phyloP scores from a whole-genome alignment of 2,797 vertebrate species.

The Chiloscyllium punctatum region DNA sequence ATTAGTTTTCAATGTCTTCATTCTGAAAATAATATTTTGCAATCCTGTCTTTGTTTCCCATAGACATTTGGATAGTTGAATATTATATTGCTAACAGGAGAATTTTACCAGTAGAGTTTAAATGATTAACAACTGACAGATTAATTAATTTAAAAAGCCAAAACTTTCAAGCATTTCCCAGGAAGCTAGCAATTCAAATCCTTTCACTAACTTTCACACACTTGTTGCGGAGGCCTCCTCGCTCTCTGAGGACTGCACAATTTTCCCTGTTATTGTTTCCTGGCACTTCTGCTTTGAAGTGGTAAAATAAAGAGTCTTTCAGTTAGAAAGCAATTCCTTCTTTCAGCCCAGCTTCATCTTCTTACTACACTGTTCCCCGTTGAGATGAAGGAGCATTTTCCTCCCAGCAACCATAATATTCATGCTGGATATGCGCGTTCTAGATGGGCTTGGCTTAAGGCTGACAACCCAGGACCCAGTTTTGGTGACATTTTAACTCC shows the following conservation, averaged over 20 bases:
- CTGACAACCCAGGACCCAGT: slow-evolving; percentile 47
- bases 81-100: not conserved
- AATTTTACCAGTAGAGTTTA: not conserved
- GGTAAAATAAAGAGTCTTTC: slow-evolving; percentile 47
- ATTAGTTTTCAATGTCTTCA: too few relatives aligned
- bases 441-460: slow-evolving; percentile 45
- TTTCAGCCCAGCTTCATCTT: slow-evolving; percentile 46
- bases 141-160: slow-evolving; percentile 38
- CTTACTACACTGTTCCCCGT: slow-evolving; percentile 42
- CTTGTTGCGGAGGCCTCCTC: slow-evolving; percentile 42
- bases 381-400: slow-evolving; percentile 50
- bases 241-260: slow-evolving; percentile 37
- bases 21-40: not conserved
- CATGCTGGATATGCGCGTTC: slow-evolving; percentile 49
- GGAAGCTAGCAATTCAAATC: slow-evolving; percentile 45
- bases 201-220: slow-evolving; percentile 41
- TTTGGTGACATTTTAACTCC: slow-evolving; percentile 46
- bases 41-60: not conserved
- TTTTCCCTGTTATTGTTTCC: slow-evolving; percentile 44
- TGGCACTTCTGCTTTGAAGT: slow-evolving; percentile 44
- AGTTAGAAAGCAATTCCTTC: slow-evolving; percentile 40
- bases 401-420: slow-evolving; percentile 53
- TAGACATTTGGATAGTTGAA: not conserved
- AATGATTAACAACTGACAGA: slow-evolving; percentile 13
- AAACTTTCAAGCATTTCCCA: slow-evolving; percentile 46